Evolutionary conservation across 2,113 vertebrate species (phyloP).

Genomic region (Indicator indicator): DNA sequence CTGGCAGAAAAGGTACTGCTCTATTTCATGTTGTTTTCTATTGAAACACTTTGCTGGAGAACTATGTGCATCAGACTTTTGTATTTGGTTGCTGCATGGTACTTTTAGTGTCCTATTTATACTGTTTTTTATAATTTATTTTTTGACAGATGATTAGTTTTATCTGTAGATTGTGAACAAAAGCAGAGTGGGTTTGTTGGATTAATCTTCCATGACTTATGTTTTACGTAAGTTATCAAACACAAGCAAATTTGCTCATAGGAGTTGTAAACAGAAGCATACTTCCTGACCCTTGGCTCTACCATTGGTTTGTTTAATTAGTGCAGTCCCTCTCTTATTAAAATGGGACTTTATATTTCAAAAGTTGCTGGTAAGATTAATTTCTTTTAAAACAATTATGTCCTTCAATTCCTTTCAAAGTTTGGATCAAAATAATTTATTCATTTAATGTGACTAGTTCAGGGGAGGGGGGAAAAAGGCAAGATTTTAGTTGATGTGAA

Average conservation of each 20-base stretch:
- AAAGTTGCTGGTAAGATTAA: background rate
- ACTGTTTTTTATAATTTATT: background rate
- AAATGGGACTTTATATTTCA: background rate
- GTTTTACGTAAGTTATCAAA: background rate
- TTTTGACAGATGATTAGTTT: background rate
- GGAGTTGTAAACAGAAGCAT: background rate
- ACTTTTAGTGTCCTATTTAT: background rate
- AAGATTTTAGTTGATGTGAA: background rate
- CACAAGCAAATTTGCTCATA: background rate
- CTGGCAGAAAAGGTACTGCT: constrained; percentile 92
- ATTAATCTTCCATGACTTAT: background rate
- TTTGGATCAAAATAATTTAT: background rate
- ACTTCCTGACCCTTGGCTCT: no score
- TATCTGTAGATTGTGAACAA: background rate
- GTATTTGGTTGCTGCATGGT: background rate
- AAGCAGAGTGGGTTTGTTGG: background rate
- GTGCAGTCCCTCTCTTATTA: background rate
- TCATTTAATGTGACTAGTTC: background rate
- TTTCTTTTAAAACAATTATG: background rate
- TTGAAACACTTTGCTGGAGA: background rate
- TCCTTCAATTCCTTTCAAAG: background rate
- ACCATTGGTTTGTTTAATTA: accelerated
- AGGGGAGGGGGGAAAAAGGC: background rate
- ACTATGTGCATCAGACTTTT: background rate
- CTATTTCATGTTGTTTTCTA: background rate